phyloP scores from a whole-genome alignment of 2,113 vertebrate species.

The Plectropomus leopardus region DNA sequence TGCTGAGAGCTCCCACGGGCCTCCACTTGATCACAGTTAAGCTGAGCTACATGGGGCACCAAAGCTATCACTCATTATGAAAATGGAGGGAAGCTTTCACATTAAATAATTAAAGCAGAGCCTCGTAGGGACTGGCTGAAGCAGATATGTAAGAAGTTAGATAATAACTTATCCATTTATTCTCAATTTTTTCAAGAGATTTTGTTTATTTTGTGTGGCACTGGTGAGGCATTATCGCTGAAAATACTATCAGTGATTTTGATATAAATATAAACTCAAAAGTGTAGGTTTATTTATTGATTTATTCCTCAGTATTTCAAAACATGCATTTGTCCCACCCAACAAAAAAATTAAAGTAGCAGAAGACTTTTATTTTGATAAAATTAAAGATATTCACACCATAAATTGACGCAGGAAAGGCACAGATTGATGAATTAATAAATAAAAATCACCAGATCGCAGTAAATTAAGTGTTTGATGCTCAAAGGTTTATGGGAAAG shows the following conservation, averaged over 20 bases:
- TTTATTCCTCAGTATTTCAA: too few species aligned
- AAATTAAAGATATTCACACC: too few species aligned
- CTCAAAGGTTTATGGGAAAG: too few species aligned
- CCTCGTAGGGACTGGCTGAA: constrained; percentile 10
- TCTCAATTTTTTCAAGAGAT: background rate
- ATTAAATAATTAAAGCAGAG: constrained; percentile 78
- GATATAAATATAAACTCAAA: background rate
- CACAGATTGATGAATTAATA: too few species aligned
- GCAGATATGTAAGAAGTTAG: constrained; percentile 21
- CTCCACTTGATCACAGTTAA: constrained; percentile 92
- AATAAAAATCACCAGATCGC: too few species aligned
- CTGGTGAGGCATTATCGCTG: background rate
- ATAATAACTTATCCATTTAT: constrained; percentile 7
- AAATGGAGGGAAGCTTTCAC: constrained; percentile 80
- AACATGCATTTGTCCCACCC: too few species aligned
- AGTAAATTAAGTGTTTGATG: too few species aligned
- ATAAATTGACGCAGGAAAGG: too few species aligned
- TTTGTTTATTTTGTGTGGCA: background rate
- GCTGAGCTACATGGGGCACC: constrained; percentile 83
- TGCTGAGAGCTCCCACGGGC: constrained; percentile 90
- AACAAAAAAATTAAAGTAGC: too few species aligned
- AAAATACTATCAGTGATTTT: background rate
- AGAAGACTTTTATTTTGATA: too few species aligned
- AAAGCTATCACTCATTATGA: constrained; percentile 88
- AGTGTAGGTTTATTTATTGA: too few species aligned